Percentiles rank a stretch among this genome's conserved stretches.
These are phyloP conservation scores for Colius striatus DNA, from an alignment of 2,113 vertebrate species.

Conservation along the genomic window DNA sequence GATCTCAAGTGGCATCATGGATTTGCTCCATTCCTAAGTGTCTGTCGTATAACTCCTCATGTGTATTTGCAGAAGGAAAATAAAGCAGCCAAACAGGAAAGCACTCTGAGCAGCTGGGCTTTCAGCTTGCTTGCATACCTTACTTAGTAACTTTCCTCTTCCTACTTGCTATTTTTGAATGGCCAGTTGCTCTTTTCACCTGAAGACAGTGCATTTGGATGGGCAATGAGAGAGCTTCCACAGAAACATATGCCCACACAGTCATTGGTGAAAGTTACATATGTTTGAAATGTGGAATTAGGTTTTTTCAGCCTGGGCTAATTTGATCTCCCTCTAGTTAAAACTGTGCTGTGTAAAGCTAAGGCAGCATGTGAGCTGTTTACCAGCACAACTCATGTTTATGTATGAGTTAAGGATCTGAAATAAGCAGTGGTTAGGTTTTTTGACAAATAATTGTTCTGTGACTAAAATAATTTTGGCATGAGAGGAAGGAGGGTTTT, in stretches of 20 bases:
- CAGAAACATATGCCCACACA: background rate
- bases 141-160: background rate
- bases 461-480: background rate
- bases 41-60: background rate
- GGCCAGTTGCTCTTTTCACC: background rate
- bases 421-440: background rate
- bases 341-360: background rate
- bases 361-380: background rate
- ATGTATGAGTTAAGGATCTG: background rate
- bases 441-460: background rate
- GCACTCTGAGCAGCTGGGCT: background rate
- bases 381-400: background rate
- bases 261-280: background rate
- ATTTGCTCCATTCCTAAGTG: background rate
- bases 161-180: background rate
- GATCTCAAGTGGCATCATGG: background rate
- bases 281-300: background rate
- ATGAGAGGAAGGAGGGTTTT: background rate
- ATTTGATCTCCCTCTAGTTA: background rate
- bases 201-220: background rate
- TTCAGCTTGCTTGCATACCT: background rate
- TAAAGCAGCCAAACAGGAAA: background rate
- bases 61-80: background rate
- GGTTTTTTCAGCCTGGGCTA: background rate
- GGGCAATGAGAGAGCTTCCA: background rate